A percentile compares a stretch with the other conserved stretches of the same genome.
phyloP scores from a whole-genome alignment of 1,140 invertebrate species.

The Drosophila rhopaloa region DNA sequence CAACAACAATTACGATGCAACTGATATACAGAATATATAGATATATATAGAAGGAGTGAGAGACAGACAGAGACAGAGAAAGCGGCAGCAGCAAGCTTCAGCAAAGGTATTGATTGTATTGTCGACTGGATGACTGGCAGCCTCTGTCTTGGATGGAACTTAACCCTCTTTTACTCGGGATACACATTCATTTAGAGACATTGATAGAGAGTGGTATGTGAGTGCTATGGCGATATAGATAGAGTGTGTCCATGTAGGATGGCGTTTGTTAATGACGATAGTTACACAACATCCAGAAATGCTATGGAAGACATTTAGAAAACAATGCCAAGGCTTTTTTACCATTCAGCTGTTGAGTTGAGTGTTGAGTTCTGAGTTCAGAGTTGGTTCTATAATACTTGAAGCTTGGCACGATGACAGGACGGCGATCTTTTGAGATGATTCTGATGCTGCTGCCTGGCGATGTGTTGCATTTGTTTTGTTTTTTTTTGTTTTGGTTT shows the following conservation, averaged over 20 bases:
- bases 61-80: constrained; percentile 38
- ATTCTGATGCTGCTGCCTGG: constrained; percentile 22
- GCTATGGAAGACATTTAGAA: constrained; percentile 62
- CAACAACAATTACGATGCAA: constrained; percentile 52
- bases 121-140: constrained; percentile 35
- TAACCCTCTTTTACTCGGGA: constrained; percentile 8
- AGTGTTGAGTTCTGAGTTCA: constrained; percentile 21
- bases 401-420: constrained; percentile 24
- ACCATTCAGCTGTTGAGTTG: constrained; percentile 63
- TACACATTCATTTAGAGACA: constrained; percentile 16
- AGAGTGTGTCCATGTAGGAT: constrained; percentile 60
- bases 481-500: constrained; percentile 1
- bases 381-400: constrained; percentile 28
- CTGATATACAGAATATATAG: constrained; percentile 7
- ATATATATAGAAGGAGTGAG: constrained; percentile 20
- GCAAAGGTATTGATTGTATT: constrained; percentile 40
- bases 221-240: constrained; percentile 57
- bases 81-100: constrained; percentile 68
- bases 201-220: constrained; percentile 28
- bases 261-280: constrained; percentile 67
- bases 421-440: constrained; percentile 33
- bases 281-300: constrained; percentile 79
- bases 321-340: constrained; percentile 68
- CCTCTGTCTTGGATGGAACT: constrained; percentile 31
- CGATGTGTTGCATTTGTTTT: constrained; percentile 22